These are phyloP conservation scores for Lepidocyrtoides sp. DNA, from an alignment of 2,888 invertebrate genomes.

Conservation along the genomic window DNA sequence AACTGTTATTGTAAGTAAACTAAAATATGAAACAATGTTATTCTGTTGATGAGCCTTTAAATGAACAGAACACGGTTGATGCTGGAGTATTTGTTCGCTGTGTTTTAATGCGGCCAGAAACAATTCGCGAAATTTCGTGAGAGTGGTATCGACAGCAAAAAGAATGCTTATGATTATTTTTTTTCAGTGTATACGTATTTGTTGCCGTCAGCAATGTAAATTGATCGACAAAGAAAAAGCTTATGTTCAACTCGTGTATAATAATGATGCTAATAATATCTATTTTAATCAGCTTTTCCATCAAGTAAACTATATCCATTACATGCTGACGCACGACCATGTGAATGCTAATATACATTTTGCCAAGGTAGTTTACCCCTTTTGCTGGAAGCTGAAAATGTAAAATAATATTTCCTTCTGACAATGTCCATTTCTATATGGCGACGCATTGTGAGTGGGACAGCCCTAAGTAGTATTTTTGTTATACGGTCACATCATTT, in stretches of 20 bases:
- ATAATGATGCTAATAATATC: slow-evolving; percentile 30
- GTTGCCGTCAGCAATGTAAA: slow-evolving; percentile 52
- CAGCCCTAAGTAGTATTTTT: background rate
- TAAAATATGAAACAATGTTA: background rate
- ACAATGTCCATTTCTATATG: background rate
- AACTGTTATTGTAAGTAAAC: background rate
- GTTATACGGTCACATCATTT: background rate
- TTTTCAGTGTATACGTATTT: background rate
- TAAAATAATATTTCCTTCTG: background rate
- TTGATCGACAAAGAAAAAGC: slow-evolving; percentile 15
- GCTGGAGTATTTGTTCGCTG: background rate
- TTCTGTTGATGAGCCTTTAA: background rate
- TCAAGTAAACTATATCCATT: background rate
- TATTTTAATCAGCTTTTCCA: slow-evolving; percentile 22
- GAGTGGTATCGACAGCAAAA: background rate
- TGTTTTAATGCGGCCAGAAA: background rate
- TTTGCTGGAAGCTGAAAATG: background rate
- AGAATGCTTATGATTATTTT: background rate
- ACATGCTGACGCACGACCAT: background rate
- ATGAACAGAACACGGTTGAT: background rate
- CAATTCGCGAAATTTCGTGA: background rate
- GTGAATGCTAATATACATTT: background rate
- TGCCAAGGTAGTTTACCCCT: background rate
- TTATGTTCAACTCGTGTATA: background rate
- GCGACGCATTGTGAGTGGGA: background rate